Evolutionary conservation across 2,888 invertebrate genomes (phyloP).

Genomic region (Synergus japonicus): DNA sequence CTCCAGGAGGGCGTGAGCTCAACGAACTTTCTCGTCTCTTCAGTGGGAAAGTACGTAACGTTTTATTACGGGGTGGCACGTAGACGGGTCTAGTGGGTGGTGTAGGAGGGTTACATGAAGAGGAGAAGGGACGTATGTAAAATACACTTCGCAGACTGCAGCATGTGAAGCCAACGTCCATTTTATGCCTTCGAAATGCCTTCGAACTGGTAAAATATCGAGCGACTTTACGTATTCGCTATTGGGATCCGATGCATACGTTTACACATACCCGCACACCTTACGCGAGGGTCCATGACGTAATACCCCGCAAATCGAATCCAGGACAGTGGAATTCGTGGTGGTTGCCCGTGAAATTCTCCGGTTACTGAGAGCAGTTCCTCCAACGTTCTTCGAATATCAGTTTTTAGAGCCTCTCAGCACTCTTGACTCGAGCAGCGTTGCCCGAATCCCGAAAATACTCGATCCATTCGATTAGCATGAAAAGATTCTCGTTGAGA

Average conservation of each 20-base stretch:
- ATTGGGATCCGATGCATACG: constrained; percentile 30
- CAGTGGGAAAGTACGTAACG: constrained; percentile 42
- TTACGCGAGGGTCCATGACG: not conserved
- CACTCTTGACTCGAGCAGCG: not conserved
- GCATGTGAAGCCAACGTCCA: constrained; percentile 70
- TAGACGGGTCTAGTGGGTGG: constrained; percentile 52
- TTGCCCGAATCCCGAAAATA: not conserved
- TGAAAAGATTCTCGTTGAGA: not conserved
- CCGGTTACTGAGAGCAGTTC: not conserved
- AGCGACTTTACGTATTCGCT: constrained; percentile 59
- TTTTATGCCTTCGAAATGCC: constrained; percentile 73
- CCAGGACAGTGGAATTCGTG: constrained; percentile 23
- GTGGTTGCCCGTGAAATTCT: not conserved
- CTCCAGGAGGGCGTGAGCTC: constrained; percentile 16
- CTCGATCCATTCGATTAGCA: not conserved
- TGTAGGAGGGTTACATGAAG: constrained; percentile 42
- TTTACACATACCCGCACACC: constrained; percentile 8
- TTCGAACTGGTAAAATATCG: constrained; percentile 72
- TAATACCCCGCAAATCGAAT: constrained; percentile 35
- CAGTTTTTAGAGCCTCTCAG: not conserved
- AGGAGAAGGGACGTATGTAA: constrained; percentile 64
- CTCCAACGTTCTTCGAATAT: constrained; percentile 1
- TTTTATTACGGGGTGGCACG: constrained; percentile 61
- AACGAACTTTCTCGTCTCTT: constrained; percentile 38
- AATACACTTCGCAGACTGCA: constrained; percentile 63